Base-by-base conservation (phyloP, 1,140 invertebrate genomes). In the Aphis craccivora region DNA sequence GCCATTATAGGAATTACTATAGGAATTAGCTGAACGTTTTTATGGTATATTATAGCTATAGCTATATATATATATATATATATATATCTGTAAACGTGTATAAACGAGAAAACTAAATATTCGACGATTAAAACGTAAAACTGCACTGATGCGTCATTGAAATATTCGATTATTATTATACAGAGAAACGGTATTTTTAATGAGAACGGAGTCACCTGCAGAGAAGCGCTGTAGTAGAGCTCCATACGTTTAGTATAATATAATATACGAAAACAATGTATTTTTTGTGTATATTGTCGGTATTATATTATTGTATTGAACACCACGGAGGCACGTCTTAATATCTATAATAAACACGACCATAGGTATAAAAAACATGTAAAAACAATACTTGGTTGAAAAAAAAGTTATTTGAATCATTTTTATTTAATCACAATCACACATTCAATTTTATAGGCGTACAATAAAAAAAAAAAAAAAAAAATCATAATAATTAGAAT, bases 401-500 rank as follows among this genome's bases (percentile, higher is more conserved):
- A 90, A 90, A 88, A 55, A 90, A 55, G 23, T 60, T 60, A 30
- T 90, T 60, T 90, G 51, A 84, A 84, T 92, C 43, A 53, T 60
- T 90, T 90, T 92, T 76, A 81, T 84, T 92, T 92, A 84, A 48
- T 92, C 91, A 92, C 91, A 84, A 92, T 92, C 76, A 92, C 91
- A 92, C 48, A 86, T 53, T 93, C 18, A 93, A 51, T 76, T n/a
- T 76, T n/a, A 30, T 86, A 43, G 81, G n/a, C 23, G 40, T 86
- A 93, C n/a, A 81, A 93, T 86, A 93, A 53, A 76, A 93, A 93
- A 93, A 53, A 76, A 90, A 40, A 90, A 55, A 37, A 43, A 30
- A 35, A n/a, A 83, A 83, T 83, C n/a, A 25, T 45, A 81, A 83
- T 81, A 51, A 81, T 91, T 91, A 81, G 51, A 35, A 93, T 86